Conservation (phyloP, 2,113 vertebrate genomes). For the Sylvilagus bachmani region DNA sequence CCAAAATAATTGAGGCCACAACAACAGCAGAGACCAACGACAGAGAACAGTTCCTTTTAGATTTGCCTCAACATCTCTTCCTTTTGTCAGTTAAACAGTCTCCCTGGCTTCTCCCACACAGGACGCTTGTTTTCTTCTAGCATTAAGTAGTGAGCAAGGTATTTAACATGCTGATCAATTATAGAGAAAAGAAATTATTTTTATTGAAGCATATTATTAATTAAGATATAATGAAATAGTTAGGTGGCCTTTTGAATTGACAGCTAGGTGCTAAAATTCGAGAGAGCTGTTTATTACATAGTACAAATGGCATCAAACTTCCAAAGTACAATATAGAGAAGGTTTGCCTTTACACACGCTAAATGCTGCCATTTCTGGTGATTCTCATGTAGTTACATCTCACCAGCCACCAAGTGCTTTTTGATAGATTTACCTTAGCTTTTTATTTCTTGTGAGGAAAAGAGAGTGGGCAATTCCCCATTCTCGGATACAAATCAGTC, state of each 20-base stretch:
- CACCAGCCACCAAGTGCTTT: fast-evolving
- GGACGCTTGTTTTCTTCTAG: slow-evolving; percentile 68
- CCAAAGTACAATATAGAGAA: background rate
- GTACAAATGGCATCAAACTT: slow-evolving; percentile 54
- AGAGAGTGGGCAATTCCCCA: fast-evolving
- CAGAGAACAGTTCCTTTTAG: background rate
- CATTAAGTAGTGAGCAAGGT: slow-evolving; percentile 73
- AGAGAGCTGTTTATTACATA: slow-evolving; percentile 71
- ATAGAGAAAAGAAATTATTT: slow-evolving; percentile 76
- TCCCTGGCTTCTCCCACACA: slow-evolving; percentile 12
- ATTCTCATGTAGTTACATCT: background rate
- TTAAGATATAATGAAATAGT: slow-evolving; percentile 74
- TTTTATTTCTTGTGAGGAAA: background rate
- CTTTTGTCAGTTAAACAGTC: slow-evolving; percentile 18
- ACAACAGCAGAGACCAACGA: background rate
- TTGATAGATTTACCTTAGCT: background rate
- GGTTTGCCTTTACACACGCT: background rate
- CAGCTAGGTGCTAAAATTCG: slow-evolving; percentile 74
- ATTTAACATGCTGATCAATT: slow-evolving; percentile 78
- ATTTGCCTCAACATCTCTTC: slow-evolving; percentile 9
- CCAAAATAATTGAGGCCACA: slow-evolving; percentile 58
- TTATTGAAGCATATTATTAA: slow-evolving; percentile 87
- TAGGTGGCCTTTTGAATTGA: slow-evolving; percentile 83
- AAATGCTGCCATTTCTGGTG: background rate
- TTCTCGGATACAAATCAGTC: background rate